Evolutionary conservation across 1,140 invertebrate genomes (phyloP).

Genomic region (Drosophila repleta): DNA sequence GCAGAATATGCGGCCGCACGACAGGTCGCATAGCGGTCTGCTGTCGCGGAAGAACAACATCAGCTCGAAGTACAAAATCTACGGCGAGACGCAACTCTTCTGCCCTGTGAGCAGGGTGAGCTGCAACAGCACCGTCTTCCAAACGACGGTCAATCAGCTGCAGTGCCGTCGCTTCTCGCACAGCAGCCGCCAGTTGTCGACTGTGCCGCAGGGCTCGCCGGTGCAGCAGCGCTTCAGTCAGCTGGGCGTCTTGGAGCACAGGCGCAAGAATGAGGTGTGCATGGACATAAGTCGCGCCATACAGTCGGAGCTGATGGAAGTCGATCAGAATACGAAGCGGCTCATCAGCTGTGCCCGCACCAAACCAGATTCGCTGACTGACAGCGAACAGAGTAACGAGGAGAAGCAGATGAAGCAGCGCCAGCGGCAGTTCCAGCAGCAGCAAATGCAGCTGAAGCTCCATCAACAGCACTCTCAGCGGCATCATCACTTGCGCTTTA

Average conservation of each 20-base stretch:
- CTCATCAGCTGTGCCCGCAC: constrained; percentile 32
- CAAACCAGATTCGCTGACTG: not conserved
- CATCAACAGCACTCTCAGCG: not conserved
- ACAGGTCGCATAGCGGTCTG: not conserved
- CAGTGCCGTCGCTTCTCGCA: too few species aligned
- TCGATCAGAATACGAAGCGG: constrained; percentile 32
- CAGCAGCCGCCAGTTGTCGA: not conserved
- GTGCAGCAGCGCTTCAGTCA: constrained; percentile 43
- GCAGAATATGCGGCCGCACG: not conserved
- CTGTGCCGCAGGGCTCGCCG: not conserved
- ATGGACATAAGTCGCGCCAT: constrained; percentile 58
- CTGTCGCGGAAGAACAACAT: not conserved
- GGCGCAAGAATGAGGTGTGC: constrained; percentile 18
- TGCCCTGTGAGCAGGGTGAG: constrained; percentile 38
- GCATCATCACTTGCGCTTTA: not conserved
- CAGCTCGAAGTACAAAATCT: constrained; percentile 43
- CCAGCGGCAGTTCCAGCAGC: not conserved
- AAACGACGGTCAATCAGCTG: too few species aligned
- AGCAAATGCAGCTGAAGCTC: not conserved
- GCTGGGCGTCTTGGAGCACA: not conserved
- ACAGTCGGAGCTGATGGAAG: constrained; percentile 53
- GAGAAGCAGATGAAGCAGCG: not conserved
- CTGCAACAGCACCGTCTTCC: not conserved
- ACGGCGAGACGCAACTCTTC: constrained; percentile 39
- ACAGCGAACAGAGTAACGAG: not conserved